These are phyloP conservation scores for Drosophila anomalata DNA, from an alignment of 2,888 invertebrate genomes.

Conservation along the genomic window DNA sequence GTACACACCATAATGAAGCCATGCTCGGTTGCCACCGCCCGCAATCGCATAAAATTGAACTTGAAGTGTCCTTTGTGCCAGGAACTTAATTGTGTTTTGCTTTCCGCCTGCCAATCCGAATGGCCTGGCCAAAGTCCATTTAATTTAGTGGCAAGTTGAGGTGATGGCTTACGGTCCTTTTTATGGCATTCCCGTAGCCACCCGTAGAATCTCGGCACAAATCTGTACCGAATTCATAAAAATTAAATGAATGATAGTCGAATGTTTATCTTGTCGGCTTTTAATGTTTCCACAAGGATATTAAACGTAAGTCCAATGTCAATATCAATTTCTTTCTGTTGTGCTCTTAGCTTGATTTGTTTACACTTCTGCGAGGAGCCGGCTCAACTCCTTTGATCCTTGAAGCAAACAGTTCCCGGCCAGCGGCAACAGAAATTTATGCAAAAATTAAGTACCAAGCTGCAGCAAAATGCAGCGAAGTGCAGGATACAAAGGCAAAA, in stretches of 20 bases:
- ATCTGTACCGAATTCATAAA: conserved; percentile 34
- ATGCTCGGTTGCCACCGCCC: conserved; percentile 36
- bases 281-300: conserved; percentile 40
- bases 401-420: conserved; percentile 15
- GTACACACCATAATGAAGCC: conserved; percentile 63
- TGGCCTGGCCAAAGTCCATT: conserved; percentile 55
- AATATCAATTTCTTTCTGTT: conserved; percentile 28
- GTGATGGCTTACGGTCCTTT: conserved; percentile 41
- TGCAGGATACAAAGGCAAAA: conserved; percentile 17
- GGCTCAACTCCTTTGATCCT: conserved; percentile 19
- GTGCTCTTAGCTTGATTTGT: conserved; percentile 33
- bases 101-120: conserved; percentile 46
- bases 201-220: conserved; percentile 24
- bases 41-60: conserved; percentile 54
- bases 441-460: conserved; percentile 30
- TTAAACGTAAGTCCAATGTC: conserved; percentile 42
- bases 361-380: conserved; percentile 5
- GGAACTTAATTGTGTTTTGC: conserved; percentile 65
- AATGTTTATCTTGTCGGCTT: conserved; percentile 40
- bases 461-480: conserved; percentile 1
- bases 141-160: conserved; percentile 52
- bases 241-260: conserved; percentile 22
- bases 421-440: conserved; percentile 13
- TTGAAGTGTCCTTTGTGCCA: conserved; percentile 61
- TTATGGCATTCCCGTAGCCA: conserved; percentile 24